Base-by-base conservation (phyloP, 1,140 invertebrate species). In the Aphelenchoides besseyi region DNA sequence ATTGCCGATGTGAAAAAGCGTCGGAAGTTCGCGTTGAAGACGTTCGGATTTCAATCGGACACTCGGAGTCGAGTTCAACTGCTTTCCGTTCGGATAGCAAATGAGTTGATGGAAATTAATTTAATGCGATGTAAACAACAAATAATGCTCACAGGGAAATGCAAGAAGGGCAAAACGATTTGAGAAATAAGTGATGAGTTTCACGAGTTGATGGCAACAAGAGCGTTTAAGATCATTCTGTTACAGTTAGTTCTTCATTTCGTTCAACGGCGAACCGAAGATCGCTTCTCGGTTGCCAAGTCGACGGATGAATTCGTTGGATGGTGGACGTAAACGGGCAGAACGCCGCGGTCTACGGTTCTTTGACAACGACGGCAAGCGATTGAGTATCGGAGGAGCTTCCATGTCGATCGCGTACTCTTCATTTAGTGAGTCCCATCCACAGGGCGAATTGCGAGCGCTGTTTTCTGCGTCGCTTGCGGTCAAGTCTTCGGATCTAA, bases 381-480 rank as follows among this genome's bases (percentile, higher is more conserved):
- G 37, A 9, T 52, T 28, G 12, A 78, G 69, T n/a, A 84, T 71
- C 2, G 82, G 82, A n/a, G 82, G 82, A 12, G 59, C 61, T n/a
- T 67, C 57, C 0, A 83, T 18, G 70, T 83, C 82, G 18, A 83
- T 52, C 16, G 81, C 81, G 68, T 83, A 84, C 61, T 83, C 81
- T 52, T 82, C 75, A 12, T 32, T 41, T 68, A 28, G 41, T 54
- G 36, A 23, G 71, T 37, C 9, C 9, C 26, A 3, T 2, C 5
- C 18, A 62, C 3, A 62, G 63, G 32, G 12, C 12, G 3, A 28
- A 12, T 70, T 72, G 33, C 57, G 32, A 18, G 36, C 41, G 12
- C 35, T 37, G 28, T 57, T 29, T 29, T 70, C 63, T 8, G 36
- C 32, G 12, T 36, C 61, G 23, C 36, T 28, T 36, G 59, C 29